A percentile compares a stretch with the other conserved stretches of the same genome.
Evolutionary conservation across 2,797 vertebrate species (phyloP).

Genomic region (Pipistrellus pygmaeus): DNA sequence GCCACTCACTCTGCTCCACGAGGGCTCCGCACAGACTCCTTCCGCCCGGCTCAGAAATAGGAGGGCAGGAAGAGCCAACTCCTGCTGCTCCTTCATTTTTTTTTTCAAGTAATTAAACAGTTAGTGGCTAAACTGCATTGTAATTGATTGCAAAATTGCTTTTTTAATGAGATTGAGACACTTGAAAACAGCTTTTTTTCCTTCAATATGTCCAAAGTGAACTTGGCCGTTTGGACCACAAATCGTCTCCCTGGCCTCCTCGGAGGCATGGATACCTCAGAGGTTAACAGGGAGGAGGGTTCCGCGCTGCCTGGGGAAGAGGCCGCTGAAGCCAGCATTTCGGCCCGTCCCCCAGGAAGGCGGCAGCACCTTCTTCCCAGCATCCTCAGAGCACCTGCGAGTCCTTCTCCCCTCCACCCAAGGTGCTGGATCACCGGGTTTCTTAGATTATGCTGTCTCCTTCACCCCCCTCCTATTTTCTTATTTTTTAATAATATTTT

Average conservation of each 20-base stretch:
- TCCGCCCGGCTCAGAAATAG: conserved; percentile 76
- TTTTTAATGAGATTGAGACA: conserved; percentile 90
- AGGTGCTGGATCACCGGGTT: background rate
- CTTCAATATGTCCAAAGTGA: conserved; percentile 78
- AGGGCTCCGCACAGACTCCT: conserved; percentile 66
- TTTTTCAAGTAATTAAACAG: conserved; percentile 87
- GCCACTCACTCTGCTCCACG: conserved; percentile 49
- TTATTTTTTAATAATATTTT: too few relatives aligned
- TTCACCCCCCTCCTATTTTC: too few relatives aligned
- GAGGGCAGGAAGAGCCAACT: conserved; percentile 75
- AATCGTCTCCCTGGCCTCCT: conserved; percentile 75
- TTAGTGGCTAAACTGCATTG: conserved; percentile 88
- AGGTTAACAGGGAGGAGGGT: background rate
- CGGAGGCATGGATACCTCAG: background rate
- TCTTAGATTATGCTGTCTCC: too few relatives aligned
- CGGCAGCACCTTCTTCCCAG: background rate
- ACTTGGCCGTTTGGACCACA: conserved; percentile 84
- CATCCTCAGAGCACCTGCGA: rapidly evolving
- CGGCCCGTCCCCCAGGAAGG: background rate
- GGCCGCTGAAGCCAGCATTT: background rate
- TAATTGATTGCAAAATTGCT: conserved; percentile 90
- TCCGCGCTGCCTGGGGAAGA: background rate
- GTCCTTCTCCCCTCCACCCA: rapidly evolving
- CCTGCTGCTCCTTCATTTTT: conserved; percentile 48
- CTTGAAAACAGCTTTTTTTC: conserved; percentile 83